Percentiles rank a stretch among this genome's conserved stretches.
Conservation (phyloP, 2,113 vertebrate genomes). For the Emydocephalus ijimae region DNA sequence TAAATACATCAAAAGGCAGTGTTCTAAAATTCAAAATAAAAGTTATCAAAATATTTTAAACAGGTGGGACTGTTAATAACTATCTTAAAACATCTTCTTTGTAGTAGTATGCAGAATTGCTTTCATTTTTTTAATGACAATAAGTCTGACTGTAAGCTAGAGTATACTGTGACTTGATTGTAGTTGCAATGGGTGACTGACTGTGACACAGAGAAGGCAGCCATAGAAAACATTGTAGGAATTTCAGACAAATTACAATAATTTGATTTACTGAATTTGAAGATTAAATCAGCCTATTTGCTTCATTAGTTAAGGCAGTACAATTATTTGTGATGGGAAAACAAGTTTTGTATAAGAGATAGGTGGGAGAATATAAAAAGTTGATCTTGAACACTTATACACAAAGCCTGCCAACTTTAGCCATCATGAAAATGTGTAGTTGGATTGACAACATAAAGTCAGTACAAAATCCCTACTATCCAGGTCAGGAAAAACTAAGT, state of each 20-base stretch:
- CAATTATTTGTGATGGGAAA: background rate
- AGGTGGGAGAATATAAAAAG: background rate
- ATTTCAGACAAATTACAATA: background rate
- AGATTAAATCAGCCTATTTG: background rate
- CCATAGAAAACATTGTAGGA: background rate
- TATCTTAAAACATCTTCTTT: background rate
- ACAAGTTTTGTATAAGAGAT: background rate
- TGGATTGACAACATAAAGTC: background rate
- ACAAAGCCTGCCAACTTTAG: background rate
- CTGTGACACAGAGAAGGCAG: background rate
- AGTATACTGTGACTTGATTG: background rate
- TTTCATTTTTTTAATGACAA: background rate
- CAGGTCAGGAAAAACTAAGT: background rate
- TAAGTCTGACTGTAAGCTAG: background rate
- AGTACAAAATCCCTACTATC: background rate
- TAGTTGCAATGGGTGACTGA: background rate
- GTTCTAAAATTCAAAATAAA: conserved; percentile 75
- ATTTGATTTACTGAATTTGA: background rate
- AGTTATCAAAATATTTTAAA: background rate
- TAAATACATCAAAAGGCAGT: conserved; percentile 84
- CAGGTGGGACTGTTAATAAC: background rate
- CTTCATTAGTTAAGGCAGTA: background rate
- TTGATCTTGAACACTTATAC: background rate
- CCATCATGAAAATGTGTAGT: background rate
- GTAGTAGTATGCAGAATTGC: background rate